phyloP scores from a whole-genome alignment of 2,797 vertebrate genomes.

The Alauda arvensis region DNA sequence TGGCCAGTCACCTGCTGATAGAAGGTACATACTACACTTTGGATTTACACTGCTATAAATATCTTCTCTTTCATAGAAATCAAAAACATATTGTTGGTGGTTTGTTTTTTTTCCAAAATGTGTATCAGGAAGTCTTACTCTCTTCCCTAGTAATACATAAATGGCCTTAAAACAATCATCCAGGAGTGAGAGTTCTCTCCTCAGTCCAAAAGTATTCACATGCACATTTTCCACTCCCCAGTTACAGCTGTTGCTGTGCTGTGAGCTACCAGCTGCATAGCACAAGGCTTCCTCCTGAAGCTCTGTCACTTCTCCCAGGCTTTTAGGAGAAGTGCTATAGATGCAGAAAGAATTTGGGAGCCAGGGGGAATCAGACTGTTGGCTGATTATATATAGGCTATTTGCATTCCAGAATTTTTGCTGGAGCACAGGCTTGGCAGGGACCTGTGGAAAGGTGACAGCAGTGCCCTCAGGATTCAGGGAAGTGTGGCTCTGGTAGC shows the following conservation, averaged over 20 bases:
- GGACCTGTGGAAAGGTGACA: not conserved
- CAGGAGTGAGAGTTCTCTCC: not conserved
- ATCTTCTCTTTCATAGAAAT: not conserved
- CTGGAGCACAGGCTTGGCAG: not conserved
- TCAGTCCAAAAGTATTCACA: not conserved
- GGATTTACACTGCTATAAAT: not conserved
- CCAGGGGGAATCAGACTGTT: not conserved
- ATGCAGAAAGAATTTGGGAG: not conserved
- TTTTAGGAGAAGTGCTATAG: not conserved
- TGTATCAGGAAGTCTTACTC: not conserved
- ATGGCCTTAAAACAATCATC: not conserved
- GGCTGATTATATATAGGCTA: not conserved
- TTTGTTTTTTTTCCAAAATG: not conserved
- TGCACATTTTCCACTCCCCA: not conserved
- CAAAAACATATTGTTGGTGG: not conserved
- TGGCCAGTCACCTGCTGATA: not conserved
- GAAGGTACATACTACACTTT: not conserved
- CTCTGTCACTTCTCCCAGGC: not conserved
- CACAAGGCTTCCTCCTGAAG: not conserved
- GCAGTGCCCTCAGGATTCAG: fast-evolving
- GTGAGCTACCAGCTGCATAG: not conserved
- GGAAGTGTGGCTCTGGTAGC: not conserved
- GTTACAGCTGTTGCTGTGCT: not conserved
- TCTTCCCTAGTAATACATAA: not conserved
- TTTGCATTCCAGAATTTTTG: not conserved